A percentile compares a stretch with the other conserved stretches of the same genome.
Conservation (phyloP, 2,797 vertebrate species). For the Pseudochromis fuscus region DNA sequence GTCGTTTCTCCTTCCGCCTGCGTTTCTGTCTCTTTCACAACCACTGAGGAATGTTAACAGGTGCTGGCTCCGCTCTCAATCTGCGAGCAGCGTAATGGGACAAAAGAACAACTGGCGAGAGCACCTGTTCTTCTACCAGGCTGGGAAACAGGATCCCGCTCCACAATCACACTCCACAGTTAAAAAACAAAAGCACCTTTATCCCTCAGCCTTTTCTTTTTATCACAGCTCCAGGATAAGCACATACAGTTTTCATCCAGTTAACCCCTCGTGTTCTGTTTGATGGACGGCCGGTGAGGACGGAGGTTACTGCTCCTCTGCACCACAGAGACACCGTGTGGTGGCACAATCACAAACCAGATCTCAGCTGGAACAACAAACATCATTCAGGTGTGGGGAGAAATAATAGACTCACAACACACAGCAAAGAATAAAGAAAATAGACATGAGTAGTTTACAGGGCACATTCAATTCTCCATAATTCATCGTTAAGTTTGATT, state of each 20-base stretch:
- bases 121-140: conserved; percentile 73
- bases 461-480: neutral
- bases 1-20: neutral
- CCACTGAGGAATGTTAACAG: conserved; percentile 71
- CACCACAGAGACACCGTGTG: conserved; percentile 74
- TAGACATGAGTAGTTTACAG: too few relatives aligned
- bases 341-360: conserved; percentile 27
- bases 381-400: neutral
- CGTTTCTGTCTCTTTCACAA: conserved; percentile 36
- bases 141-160: conserved; percentile 67
- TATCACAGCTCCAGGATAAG: conserved; percentile 51
- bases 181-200: conserved; percentile 44
- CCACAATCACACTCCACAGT: conserved; percentile 57
- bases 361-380: neutral
- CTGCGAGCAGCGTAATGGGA: conserved; percentile 41
- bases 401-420: too few relatives aligned
- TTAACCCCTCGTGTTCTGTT: conserved; percentile 32
- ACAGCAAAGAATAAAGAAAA: neutral
- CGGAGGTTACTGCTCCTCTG: conserved; percentile 22
- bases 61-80: conserved; percentile 70
- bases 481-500: neutral
- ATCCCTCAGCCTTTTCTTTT: conserved; percentile 25
- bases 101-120: conserved; percentile 73
- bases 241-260: conserved; percentile 19
- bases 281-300: conserved; percentile 14